Base-by-base conservation (phyloP, 2,888 invertebrate genomes). In the Phalangium opilio region DNA sequence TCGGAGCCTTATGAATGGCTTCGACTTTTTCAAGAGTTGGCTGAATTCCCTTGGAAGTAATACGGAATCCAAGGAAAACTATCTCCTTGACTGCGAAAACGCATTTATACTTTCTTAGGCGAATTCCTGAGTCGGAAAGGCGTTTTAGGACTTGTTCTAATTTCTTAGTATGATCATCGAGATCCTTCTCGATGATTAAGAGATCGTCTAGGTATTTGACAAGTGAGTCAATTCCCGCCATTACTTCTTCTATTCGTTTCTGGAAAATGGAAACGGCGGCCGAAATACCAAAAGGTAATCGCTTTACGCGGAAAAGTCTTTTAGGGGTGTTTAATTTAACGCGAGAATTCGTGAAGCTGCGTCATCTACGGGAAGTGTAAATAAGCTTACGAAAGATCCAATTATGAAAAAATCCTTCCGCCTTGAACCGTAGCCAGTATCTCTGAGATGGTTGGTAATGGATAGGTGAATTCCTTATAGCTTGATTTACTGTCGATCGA, bases 241-340 rank as follows among this genome's bases (percentile, higher is more conserved):
- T 21, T 2, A 55, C 18, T 19, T 43, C 50, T 3, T 56, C 55
- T 59, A 65, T 64, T 1, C 60, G 45, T 48, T 56, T 57, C 56
- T 66, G 62, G 47, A 65, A 64, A 46, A 62, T 61, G 3, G 59
- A 59, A 0, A 62, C 61, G 3, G 60, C 62, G 21, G 55, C 59
- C 4, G 59, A 56, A 15, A 64, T 51, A 10, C 55, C 55, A 45
- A 52, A 56, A 14, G 48, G 50, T n/a, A 56, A 43, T n/a, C 56
- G 27, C 5, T 47, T 45, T 14, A 49, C 50, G 35, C 34, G 17
- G 32, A 50, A 50, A 11, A 43, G 38, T 11, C 48, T 48, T 32
- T 38, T 35, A 36, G 8, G 45, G 5, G 45, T 39, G 11, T n/a
- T n/a, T n/a, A n/a, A n/a, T 21, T 39, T 21, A 45, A 21, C 3